Evolutionary conservation across 2,888 invertebrate genomes (phyloP).

Genomic region (Acleris cristana): DNA sequence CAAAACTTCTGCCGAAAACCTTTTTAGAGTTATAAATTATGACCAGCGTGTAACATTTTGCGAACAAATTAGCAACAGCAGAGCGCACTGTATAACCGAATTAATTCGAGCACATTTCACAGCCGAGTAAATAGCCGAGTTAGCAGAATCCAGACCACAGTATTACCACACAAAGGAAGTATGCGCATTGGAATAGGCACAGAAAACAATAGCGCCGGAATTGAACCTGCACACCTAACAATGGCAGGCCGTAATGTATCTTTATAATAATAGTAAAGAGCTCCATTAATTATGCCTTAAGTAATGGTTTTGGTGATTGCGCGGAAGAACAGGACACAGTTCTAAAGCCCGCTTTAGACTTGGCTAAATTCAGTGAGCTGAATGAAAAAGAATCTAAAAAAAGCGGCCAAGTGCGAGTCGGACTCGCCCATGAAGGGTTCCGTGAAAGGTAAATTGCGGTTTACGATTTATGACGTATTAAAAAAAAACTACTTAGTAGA

Average conservation of each 20-base stretch:
- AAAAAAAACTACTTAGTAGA: too few relatives aligned
- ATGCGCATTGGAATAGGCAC: constrained; percentile 5
- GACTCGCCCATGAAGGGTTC: too few relatives aligned
- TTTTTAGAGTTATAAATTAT: constrained; percentile 14
- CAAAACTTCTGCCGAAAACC: neutral
- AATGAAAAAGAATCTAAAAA: too few relatives aligned
- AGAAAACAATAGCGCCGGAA: constrained; percentile 11
- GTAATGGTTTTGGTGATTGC: too few relatives aligned
- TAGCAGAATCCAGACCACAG: constrained; percentile 18
- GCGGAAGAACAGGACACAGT: too few relatives aligned
- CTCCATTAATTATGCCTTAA: too few relatives aligned
- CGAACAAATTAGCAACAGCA: constrained; percentile 30
- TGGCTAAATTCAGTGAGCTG: too few relatives aligned
- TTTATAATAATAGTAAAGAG: neutral
- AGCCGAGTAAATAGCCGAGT: constrained; percentile 23
- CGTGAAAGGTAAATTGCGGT: too few relatives aligned
- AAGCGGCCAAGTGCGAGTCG: too few relatives aligned
- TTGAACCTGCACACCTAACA: neutral
- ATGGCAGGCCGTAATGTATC: neutral
- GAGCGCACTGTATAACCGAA: constrained; percentile 17
- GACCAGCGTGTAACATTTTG: constrained; percentile 26
- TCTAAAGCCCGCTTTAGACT: too few relatives aligned
- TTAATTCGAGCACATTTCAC: constrained; percentile 29
- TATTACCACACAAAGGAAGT: constrained; percentile 23
- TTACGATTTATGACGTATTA: too few relatives aligned